These are phyloP conservation scores for Halictus quadricinctus DNA, from an alignment of 2,888 invertebrate species.

Conservation along the genomic window DNA sequence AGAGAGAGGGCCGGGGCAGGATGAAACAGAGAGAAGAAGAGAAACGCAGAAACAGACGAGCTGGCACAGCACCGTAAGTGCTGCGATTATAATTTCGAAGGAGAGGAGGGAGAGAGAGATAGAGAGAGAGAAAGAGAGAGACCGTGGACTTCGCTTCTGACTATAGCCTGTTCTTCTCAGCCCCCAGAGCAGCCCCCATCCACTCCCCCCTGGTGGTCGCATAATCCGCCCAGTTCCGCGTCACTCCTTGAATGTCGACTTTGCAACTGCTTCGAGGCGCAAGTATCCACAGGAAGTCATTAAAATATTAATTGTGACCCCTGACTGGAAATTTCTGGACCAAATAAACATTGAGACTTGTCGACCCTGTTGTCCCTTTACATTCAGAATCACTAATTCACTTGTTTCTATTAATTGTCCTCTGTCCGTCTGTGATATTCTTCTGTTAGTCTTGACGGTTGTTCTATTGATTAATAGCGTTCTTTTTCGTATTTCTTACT, in stretches of 20 bases:
- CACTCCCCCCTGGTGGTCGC: background rate
- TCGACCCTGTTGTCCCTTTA: conserved; percentile 26
- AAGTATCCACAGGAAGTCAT: conserved; percentile 67
- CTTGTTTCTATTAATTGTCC: conserved; percentile 8
- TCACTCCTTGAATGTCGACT: conserved; percentile 53
- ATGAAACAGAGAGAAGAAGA: conserved; percentile 34
- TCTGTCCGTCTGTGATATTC: background rate
- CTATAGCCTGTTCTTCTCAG: conserved; percentile 61
- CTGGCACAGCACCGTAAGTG: conserved; percentile 72
- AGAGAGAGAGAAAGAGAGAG: conserved; percentile 24
- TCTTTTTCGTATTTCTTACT: too few relatives aligned
- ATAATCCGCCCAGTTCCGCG: conserved; percentile 18
- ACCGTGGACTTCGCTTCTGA: conserved; percentile 62
- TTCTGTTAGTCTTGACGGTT: background rate
- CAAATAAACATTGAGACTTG: conserved; percentile 64
- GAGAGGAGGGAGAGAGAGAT: conserved; percentile 18
- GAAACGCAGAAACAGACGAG: conserved; percentile 64
- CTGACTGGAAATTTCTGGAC: conserved; percentile 63
- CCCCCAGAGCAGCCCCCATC: conserved; percentile 33
- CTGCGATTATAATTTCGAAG: conserved; percentile 78
- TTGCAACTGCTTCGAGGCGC: conserved; percentile 60
- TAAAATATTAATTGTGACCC: conserved; percentile 69
- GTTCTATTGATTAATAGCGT: background rate
- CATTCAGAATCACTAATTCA: conserved; percentile 14
- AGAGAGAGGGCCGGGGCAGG: background rate